Conservation (phyloP, 1,140 invertebrate species). For the Lanistes nyassanus region DNA sequence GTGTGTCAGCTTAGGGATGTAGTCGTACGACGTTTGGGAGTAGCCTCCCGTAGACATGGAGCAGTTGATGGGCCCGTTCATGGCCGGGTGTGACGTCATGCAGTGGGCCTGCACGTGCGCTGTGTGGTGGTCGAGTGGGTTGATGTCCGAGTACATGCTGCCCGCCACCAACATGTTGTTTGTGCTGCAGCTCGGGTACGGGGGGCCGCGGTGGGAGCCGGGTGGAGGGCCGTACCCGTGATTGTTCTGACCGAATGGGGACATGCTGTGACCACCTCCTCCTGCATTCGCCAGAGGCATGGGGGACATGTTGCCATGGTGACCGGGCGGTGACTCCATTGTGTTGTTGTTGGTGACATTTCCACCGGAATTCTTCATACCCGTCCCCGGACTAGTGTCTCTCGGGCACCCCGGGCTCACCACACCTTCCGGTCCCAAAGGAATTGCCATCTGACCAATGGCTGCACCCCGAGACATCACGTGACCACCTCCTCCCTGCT, state of each 20-base stretch:
- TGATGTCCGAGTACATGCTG: slow-evolving; percentile 38
- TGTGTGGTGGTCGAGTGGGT: slow-evolving; percentile 33
- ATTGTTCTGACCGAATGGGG: slow-evolving; percentile 13
- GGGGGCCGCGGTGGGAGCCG: slow-evolving; percentile 13
- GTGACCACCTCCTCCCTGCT: slow-evolving; percentile 3
- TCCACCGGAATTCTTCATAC: background rate
- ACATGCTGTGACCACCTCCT: slow-evolving; percentile 4
- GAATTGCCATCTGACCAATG: background rate
- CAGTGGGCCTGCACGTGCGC: slow-evolving; percentile 21
- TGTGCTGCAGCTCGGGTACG: slow-evolving; percentile 26
- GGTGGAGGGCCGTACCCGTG: slow-evolving; percentile 15
- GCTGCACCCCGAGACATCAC: background rate
- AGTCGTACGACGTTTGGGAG: slow-evolving; percentile 37
- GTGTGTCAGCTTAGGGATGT: slow-evolving; percentile 44
- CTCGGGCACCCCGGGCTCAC: slow-evolving; percentile 25
- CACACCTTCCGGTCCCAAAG: slow-evolving; percentile 5
- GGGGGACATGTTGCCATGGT: slow-evolving; percentile 17
- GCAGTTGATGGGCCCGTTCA: slow-evolving; percentile 35
- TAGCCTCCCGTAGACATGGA: slow-evolving; percentile 36
- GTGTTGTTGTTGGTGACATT: slow-evolving; percentile 26
- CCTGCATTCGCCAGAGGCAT: slow-evolving; percentile 3
- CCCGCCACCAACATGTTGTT: slow-evolving; percentile 33
- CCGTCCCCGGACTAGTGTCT: slow-evolving; percentile 13
- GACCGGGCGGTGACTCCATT: slow-evolving; percentile 19
- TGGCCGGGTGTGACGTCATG: slow-evolving; percentile 33